Base-by-base conservation (phyloP, 1,140 invertebrate species). In the Cotesia typhae region DNA sequence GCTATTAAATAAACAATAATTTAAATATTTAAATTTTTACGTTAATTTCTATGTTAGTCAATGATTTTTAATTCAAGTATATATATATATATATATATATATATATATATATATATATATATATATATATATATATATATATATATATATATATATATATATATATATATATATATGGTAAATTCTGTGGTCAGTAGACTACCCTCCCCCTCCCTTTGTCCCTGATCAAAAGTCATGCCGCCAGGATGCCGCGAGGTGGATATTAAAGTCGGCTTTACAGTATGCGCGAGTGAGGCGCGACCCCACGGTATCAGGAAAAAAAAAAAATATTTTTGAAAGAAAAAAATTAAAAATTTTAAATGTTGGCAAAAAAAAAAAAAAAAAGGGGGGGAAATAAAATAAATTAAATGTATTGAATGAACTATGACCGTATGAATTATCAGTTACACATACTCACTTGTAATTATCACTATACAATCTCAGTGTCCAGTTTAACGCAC, bases 381-480 rank as follows among this genome's bases (percentile, higher is more conserved):
- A 52, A 67, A 36, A 51, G 17, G 36, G 0, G 1, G n/a, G 12
- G 47, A 65, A n/a, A 66, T 53, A 38, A 37, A 53, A 59, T 6
- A 52, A n/a, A 35, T n/a, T 20, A 41, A 61, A 47, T n/a, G 1
- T 12, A 37, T 41, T 4, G 28, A 71, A 55, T 52, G 12, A 14
- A 63, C 38, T 20, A 47, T 47, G 41, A 47, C 10, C 41, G 4
- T 47, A 47, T 47, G 41, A 10, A 47, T 47, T 47, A 47, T 47
- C 41, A 7, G 41, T 47, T 14, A 74, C 63, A 70, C 37, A 57
- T 80, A 81, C 80, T 80, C 77, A 81, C 80, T 79, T 78, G 79
- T 75, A 76, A 77, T 79, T 77, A 74, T 66, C 37, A 67, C 61
- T 78, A 78, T 69, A 74, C 59, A 47, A 70, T 52, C 60, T 67